Evolutionary conservation across 2,797 vertebrate species (phyloP).

Genomic region (Cyclopterus lumpus): DNA sequence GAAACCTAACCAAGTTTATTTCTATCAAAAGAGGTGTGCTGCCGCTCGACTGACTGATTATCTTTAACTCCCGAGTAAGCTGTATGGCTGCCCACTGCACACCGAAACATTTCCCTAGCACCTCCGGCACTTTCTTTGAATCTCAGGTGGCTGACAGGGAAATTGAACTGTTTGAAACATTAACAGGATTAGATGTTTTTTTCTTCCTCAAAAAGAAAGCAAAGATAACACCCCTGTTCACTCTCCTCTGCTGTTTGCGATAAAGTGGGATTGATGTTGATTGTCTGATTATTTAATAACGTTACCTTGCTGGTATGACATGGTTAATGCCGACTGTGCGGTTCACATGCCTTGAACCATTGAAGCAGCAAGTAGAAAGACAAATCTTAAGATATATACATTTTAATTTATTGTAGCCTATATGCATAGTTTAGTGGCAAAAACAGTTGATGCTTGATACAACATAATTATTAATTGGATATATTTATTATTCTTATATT

Average conservation of each 20-base stretch:
- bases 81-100: slow-evolving; percentile 24
- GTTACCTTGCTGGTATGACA: slow-evolving; percentile 13
- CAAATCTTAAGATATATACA: not conserved
- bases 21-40: slow-evolving; percentile 34
- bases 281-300: slow-evolving; percentile 47
- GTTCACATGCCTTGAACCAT: slow-evolving; percentile 12
- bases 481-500: not conserved
- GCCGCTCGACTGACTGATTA: slow-evolving; percentile 50
- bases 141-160: slow-evolving; percentile 46
- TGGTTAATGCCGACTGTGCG: slow-evolving; percentile 6
- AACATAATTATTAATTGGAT: slow-evolving; percentile 2
- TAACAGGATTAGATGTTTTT: slow-evolving; percentile 51
- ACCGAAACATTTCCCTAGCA: slow-evolving; percentile 39
- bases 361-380: slow-evolving; percentile 27
- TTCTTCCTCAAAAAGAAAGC: slow-evolving; percentile 22
- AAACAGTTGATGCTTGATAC: not conserved
- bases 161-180: slow-evolving; percentile 66
- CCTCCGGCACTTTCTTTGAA: slow-evolving; percentile 31
- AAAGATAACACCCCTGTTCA: slow-evolving; percentile 6
- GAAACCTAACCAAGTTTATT: slow-evolving; percentile 45
- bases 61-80: slow-evolving; percentile 46
- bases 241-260: slow-evolving; percentile 40
- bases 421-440: not conserved
- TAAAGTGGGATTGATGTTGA: slow-evolving; percentile 51
- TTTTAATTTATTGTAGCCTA: not conserved